A percentile compares a stretch with the other conserved stretches of the same genome.
Conservation (phyloP, 92 coral and sea anemone species). For the Ricordea florida region DNA sequence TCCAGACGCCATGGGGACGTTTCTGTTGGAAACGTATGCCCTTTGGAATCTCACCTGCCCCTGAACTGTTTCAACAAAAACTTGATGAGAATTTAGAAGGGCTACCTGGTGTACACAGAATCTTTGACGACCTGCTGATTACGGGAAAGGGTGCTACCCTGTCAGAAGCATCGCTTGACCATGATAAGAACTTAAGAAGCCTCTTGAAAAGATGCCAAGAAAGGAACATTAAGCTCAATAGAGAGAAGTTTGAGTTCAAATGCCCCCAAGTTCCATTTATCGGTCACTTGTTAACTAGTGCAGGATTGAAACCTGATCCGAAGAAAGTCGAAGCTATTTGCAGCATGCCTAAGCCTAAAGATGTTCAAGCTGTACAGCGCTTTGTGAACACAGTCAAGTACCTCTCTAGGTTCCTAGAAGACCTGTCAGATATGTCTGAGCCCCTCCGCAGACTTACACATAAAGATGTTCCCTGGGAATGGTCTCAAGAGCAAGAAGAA, state of each 20-base stretch:
- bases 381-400: slow-evolving; percentile 25
- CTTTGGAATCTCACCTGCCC: too few species aligned
- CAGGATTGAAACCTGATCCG: slow-evolving; percentile 65
- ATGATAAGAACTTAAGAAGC: slow-evolving; percentile 30
- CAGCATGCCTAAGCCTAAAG: slow-evolving; percentile 25
- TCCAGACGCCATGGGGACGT: neutral
- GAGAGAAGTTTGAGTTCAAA: slow-evolving; percentile 42
- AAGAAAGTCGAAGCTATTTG: slow-evolving; percentile 38
- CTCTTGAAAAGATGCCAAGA: slow-evolving; percentile 34
- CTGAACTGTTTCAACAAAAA: too few species aligned
- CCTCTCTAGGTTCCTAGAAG: slow-evolving; percentile 24
- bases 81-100: slow-evolving; percentile 39
- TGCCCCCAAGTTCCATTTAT: slow-evolving; percentile 44
- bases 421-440: slow-evolving; percentile 41
- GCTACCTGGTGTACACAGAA: slow-evolving; percentile 36
- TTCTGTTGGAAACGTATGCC: neutral
- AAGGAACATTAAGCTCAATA: slow-evolving; percentile 34
- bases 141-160: slow-evolving; percentile 38
- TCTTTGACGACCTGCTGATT: slow-evolving; percentile 50
- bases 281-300: slow-evolving; percentile 52
- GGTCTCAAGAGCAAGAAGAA: slow-evolving; percentile 13
- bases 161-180: slow-evolving; percentile 14
- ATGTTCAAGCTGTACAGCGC: slow-evolving; percentile 2
- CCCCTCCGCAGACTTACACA: slow-evolving; percentile 37
- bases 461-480: slow-evolving; percentile 18